Base-by-base conservation (phyloP, 2,888 invertebrate species). In the Tachystola acroxantha region DNA sequence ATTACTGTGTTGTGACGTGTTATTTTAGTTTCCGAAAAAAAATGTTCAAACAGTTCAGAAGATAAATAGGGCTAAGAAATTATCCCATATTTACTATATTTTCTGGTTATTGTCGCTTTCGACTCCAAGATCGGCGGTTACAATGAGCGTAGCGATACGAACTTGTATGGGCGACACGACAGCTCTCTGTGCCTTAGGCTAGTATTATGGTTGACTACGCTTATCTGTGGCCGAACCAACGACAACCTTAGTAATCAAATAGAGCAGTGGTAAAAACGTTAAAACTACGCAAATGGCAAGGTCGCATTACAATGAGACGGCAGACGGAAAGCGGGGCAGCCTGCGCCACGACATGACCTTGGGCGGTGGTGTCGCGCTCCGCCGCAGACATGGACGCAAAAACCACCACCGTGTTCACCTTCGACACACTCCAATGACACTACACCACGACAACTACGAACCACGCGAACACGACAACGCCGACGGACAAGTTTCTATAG, bases 301-400 rank as follows among this genome's bases (percentile, higher is more conserved):
- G 78, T 53, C 67, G 59, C 42, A 35, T 45, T 50, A 65, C 56
- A 66, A 65, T 70, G 53, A 48, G 54, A 51, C 56, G 51, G 62
- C 45, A 54, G 53, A 57, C 70, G 67, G 71, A 74, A 71, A 75
- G 58, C 64, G 51, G 56, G 52, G 55, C 57, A 61, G 64, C 57
- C 64, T 54, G 60, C 61, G 51, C 48, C 46, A 51, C 47, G 47
- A 51, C 41, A 46, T 56, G 72, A 65, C 79, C 81, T 78, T 80
- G 79, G 64, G 55, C 47, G 53, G 71, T 65, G 65, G 65, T 57
- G 68, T 69, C 57, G 69, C 64, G 79, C 72, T 75, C 59, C 64
- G 62, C 56, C 57, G 68, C 65, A 58, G 67, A 54, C 49, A 50
- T 52, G 50, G 52, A 57, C 53, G 63, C 65, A 74, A 76, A 75